Evolutionary conservation across 2,888 invertebrate species (phyloP), one percentile per base, ranked within the genome.

Genomic region (Azorinus chamasolen): DNA sequence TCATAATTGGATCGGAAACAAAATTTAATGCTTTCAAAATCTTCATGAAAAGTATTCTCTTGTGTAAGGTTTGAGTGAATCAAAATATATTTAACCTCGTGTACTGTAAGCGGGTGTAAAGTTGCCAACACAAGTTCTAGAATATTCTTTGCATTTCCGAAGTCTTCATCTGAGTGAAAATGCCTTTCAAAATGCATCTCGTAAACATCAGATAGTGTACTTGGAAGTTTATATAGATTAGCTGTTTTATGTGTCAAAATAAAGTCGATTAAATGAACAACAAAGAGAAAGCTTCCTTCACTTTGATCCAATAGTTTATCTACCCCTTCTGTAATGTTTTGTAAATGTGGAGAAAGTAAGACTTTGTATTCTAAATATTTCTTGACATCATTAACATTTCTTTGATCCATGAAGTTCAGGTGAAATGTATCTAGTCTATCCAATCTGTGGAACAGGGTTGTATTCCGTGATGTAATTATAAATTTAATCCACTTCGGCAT

Each of bases 401-500:
- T 64, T 12, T 16, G 10, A 43, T 64, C 64, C 27, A 27, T 46
- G 2, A 27, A 43, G 1, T 22, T 64, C 20, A 64, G 18, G 10
- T 20, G 16, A 1, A 55, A 12, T 32, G n/a, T 10, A 8, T 45
- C 39, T 12, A 64, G 12, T 8, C 32, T 14, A 25, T 22, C 55
- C 41, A 70, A n/a, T 12, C 24, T 37, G 8, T 39, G n/a, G 12
- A 46, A 2, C 20, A 41, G 25, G 16, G 46, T 43, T n/a, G 22
- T 32, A 18, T 64, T 32, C 32, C 71, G 63, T 16, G 71, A 41
- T 6, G 71, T 57, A 14, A 71, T 50, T 0, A 71, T 10, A 22
- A 71, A 57, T 22, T 64, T 63, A 1, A 64, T n/a, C 71, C 71
- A 71, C 10, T 27, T 64, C 24, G 71, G 71, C 24, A 63, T 37